Base-by-base conservation (phyloP, 2,888 invertebrate genomes). In the Microctonus aethiopoides region DNA sequence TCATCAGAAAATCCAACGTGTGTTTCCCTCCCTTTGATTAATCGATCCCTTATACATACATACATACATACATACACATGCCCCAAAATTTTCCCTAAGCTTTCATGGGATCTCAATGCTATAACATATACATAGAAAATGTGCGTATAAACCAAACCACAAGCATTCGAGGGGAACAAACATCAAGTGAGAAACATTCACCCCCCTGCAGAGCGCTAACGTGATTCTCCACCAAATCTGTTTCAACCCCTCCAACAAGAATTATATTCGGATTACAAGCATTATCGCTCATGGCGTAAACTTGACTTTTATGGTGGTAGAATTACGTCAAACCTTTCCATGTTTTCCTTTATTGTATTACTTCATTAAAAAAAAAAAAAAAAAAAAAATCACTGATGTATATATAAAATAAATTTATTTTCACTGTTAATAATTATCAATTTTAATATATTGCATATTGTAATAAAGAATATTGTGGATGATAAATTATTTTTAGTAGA, bases 231-330 rank as follows among this genome's bases (percentile, higher is more conserved):
- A 22, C 29, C 26, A 62, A 36, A 54, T 52, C 64, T 32, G 56
- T 46, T 56, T 54, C 24, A 41, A 41, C 65, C 66, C 41, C 61
- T 32, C 59, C 61, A 70, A 77, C 81, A 79, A 81, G 83, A 86
- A 86, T 86, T 85, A 85, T 85, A 86, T 85, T 85, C 82, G 85
- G 84, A 86, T 86, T 84, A 86, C 85, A 85, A 85, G 86, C 84
- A 86, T 86, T 86, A 86, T 86, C 84, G 81, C 83, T 67, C 81
- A 79, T 74, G 79, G 78, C 85, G 84, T 85, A 84, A 85, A 86
- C 84, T 84, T 83, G 84, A 86, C 84, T 86, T 86, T 85, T 85
- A 85, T 84, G 82, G 81, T 75, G 75, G 81, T 79, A 79, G 77
- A 81, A 81, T 82, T 79, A 79, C 76, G 66, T 76, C 76, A 72